A percentile compares a stretch with the other conserved stretches of the same genome.
Conservation (phyloP, 2,797 vertebrate species). For the Podargus strigoides region DNA sequence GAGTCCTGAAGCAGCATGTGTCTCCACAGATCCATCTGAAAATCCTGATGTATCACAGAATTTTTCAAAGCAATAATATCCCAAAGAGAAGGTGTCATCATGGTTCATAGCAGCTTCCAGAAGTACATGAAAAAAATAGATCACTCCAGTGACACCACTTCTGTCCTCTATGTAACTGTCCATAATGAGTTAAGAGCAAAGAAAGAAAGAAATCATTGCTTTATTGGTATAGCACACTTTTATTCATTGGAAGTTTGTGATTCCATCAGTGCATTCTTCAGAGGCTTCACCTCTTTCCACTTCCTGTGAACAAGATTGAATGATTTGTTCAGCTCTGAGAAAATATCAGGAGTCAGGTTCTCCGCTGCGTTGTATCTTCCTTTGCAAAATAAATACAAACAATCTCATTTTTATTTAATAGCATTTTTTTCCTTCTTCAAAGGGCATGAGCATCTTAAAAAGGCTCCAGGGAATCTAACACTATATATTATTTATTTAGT, state of each 20-base stretch:
- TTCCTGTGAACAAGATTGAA: neutral
- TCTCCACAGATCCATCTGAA: neutral
- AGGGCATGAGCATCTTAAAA: neutral
- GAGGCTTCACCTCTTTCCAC: neutral
- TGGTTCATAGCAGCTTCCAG: neutral
- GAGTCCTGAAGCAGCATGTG: neutral
- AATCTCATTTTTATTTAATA: neutral
- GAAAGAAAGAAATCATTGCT: neutral
- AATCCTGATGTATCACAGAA: neutral
- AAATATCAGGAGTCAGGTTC: neutral
- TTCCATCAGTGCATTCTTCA: neutral
- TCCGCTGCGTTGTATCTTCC: neutral
- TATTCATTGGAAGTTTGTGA: neutral
- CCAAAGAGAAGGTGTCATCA: neutral
- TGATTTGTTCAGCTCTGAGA: neutral
- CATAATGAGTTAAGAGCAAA: neutral
- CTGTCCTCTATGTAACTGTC: neutral
- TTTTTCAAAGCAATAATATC: neutral
- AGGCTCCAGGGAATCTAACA: neutral
- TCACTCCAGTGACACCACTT: neutral
- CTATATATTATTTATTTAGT: neutral
- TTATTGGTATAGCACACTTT: neutral
- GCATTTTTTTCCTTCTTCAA: neutral
- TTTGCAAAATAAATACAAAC: neutral
- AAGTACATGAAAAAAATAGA: neutral